phyloP scores from a whole-genome alignment of 2,888 invertebrate species.

The Microctonus aethiopoides region DNA sequence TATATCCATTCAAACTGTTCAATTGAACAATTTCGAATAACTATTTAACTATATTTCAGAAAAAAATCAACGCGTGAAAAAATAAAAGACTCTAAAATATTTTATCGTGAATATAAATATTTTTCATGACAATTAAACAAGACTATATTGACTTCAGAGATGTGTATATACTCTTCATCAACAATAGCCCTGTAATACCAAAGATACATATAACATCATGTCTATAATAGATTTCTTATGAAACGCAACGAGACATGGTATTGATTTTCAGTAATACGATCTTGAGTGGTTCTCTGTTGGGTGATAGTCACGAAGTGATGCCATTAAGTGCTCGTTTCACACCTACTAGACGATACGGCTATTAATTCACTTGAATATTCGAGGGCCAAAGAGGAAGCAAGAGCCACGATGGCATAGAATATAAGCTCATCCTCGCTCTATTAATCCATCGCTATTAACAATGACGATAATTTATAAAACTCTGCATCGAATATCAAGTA shows the following conservation, averaged over 20 bases:
- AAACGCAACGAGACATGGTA: slow-evolving; percentile 53
- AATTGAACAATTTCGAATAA: not conserved
- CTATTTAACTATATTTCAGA: slow-evolving; percentile 16
- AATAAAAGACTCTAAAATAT: no score
- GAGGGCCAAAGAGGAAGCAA: slow-evolving; percentile 9
- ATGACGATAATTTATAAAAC: slow-evolving; percentile 23
- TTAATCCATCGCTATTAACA: slow-evolving; percentile 26
- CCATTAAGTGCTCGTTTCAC: slow-evolving; percentile 65
- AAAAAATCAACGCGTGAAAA: no score
- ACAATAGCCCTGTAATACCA: not conserved
- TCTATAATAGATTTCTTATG: not conserved
- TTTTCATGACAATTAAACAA: not conserved
- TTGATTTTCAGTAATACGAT: slow-evolving; percentile 67
- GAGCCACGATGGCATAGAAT: slow-evolving; percentile 1
- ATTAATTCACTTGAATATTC: slow-evolving; percentile 59
- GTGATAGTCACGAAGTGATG: slow-evolving; percentile 58
- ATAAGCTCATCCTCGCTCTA: slow-evolving; percentile 21
- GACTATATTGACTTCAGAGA: not conserved
- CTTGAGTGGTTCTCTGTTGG: slow-evolving; percentile 64
- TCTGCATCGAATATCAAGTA: not conserved
- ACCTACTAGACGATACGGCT: slow-evolving; percentile 59
- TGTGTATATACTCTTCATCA: not conserved
- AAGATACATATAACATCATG: not conserved
- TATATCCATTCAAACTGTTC: slow-evolving; percentile 9
- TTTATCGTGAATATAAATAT: no score